Conservation (phyloP, 2,113 vertebrate genomes). For the Gymnorhina tibicen region DNA sequence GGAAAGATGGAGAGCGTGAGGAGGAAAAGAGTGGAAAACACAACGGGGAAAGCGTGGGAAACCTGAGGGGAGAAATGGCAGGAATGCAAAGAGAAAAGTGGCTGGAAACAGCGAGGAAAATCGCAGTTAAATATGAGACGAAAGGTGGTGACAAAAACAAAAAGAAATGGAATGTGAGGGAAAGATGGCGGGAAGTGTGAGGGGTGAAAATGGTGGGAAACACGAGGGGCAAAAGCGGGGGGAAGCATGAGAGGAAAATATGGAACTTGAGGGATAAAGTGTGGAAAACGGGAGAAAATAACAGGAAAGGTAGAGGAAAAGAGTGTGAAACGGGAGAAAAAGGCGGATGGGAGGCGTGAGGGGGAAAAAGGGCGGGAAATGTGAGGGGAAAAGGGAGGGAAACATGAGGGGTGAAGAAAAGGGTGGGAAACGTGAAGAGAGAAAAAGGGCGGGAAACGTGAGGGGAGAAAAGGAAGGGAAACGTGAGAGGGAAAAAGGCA, state of each 20-base stretch:
- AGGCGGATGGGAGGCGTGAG: no score
- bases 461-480: neutral
- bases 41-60: no score
- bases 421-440: no score
- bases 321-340: no score
- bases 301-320: neutral
- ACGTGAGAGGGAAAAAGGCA: no score
- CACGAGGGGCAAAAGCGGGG: no score
- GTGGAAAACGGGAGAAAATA: neutral
- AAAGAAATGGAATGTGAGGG: neutral
- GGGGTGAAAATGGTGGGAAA: no score
- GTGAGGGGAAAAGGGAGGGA: neutral
- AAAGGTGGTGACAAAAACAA: no score
- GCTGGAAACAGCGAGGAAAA: neutral
- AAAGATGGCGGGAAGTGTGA: fast-evolving
- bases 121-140: no score
- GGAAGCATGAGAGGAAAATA: neutral
- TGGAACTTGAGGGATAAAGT: neutral
- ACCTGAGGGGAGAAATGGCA: neutral
- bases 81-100: neutral
- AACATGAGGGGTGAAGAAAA: neutral
- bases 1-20: neutral
- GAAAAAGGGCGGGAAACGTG: neutral
- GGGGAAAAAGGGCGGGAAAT: neutral
- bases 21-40: neutral